Evolutionary conservation across 2,113 vertebrate species (phyloP), one percentile per base, ranked within the genome.

Genomic region (Dicrurus megarhynchus): DNA sequence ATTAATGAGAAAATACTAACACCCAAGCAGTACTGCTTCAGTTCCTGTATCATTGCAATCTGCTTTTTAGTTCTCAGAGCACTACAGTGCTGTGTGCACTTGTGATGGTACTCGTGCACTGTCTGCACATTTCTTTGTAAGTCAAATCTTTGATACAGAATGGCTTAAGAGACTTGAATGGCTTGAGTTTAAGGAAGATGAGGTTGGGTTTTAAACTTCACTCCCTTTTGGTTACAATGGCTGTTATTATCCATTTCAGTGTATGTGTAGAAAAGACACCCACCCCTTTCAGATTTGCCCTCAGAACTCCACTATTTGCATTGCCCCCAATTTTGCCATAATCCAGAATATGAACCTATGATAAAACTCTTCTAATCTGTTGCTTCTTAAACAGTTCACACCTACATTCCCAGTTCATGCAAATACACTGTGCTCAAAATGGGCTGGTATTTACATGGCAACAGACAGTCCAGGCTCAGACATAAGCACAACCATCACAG

Each of bases 71-170:
- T 50, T 13, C 22, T 2, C 7, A 26, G 35, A 53, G 52, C 47
- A 57, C 60, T 2, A 1, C 15, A 47, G 26, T 22, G 32, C 64
- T 55, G 30, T 16, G 22, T 19, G 50, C 26, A 32, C 2, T 1
- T 21, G 24, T 22, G 41, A 26, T 0, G 26, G 21, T 13, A 16
- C 28, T 37, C 0, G 0, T 14, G 8, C 11, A 3, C 10, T 21
- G 27, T 39, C n/a, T 65, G 42, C 37, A 41, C 18, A 11, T 56
- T 53, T 74, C 19, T 47, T 30, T 59, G 1, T 13, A 37, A 78
- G 30, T 37, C 28, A 67, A 23, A 13, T 41, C 23, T 84, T 53
- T 27, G 26, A 18, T 10, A 53, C 4, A 71, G 15, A 63, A 49
- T 6, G 46, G 20, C 21, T 67, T 75, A 26, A n/a, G n/a, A 74